Evolutionary conservation across 2,888 invertebrate genomes (phyloP).

Genomic region (Orchesella flavescens): DNA sequence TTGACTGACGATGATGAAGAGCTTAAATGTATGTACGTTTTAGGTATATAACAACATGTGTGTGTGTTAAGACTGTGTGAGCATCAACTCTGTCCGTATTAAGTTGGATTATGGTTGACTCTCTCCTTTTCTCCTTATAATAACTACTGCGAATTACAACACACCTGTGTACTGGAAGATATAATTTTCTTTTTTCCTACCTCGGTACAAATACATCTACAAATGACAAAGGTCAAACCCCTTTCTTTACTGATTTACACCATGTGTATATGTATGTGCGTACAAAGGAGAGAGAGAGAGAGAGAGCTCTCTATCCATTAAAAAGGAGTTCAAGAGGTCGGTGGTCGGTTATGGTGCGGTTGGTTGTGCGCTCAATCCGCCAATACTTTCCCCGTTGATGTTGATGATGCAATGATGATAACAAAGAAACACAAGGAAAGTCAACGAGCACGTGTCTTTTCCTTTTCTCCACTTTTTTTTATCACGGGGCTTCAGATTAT

Average conservation of each 20-base stretch:
- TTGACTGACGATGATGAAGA: constrained; percentile 28
- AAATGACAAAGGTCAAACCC: constrained; percentile 50
- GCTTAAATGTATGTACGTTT: constrained; percentile 1
- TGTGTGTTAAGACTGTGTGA: no score
- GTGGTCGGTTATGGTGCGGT: background rate
- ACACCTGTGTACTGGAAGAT: background rate
- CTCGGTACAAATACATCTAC: background rate
- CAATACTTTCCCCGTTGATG: no score
- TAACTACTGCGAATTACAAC: background rate
- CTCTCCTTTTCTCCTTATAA: no score
- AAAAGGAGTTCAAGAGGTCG: constrained; percentile 27
- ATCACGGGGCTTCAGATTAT: constrained; percentile 18
- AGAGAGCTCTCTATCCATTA: constrained; percentile 10
- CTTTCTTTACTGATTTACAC: constrained; percentile 15
- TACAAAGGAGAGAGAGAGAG: no score
- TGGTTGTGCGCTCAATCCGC: no score
- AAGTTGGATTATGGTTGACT: background rate
- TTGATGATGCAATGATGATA: no score
- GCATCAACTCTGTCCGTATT: no score
- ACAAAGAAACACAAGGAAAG: no score
- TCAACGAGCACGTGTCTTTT: background rate
- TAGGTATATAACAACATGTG: background rate
- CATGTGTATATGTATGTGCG: constrained; percentile 1
- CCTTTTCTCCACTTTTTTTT: background rate
- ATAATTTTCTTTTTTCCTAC: background rate